Evolutionary conservation across 2,113 vertebrate species (phyloP), one percentile per base, ranked within the genome.

Genomic region (Amblyopsis rosae): DNA sequence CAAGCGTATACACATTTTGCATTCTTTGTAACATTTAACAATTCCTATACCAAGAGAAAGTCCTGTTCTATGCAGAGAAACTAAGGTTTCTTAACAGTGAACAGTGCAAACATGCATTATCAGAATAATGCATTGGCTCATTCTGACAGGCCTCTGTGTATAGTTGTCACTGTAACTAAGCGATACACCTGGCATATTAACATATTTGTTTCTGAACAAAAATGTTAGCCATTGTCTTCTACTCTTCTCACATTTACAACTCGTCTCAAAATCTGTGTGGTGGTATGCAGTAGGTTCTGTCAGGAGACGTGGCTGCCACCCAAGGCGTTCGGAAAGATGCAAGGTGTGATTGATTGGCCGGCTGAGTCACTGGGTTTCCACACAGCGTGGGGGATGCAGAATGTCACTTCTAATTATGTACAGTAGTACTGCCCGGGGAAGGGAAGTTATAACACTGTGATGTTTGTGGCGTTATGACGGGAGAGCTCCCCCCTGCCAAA

Each of bases 341-440:
- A 72, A 33, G 53, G 50, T 26, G 15, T 67, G 85, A 86, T 80
- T 84, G 85, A 87, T 86, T 75, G 79, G 68, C 65, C 73, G 63
- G 59, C 75, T 71, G 80, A 87, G 78, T 87, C 73, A 65, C 67
- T 74, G 64, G 56, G 77, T 76, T 67, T 67, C 67, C 65, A 78
- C 73, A 19, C 67, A 50, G 72, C 12, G 16, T 69, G 75, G 54
- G 57, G 67, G 84, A 85, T 80, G 76, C 76, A 81, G 67, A 73
- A 79, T 87, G 86, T 88, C 87, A 84, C 72, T 80, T 86, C 76
- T 85, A 76, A 87, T 89, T 86, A 88, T 5, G 6, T 75, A 68
- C 61, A 69, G 69, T 65, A 62, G 65, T 35, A 32, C 53, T 26
- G 72, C 77, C 77, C 62, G 67, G 72, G 77, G 79, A 76, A 73